Base-by-base conservation (phyloP, 2,113 vertebrate species). In the Myotis brandtii region DNA sequence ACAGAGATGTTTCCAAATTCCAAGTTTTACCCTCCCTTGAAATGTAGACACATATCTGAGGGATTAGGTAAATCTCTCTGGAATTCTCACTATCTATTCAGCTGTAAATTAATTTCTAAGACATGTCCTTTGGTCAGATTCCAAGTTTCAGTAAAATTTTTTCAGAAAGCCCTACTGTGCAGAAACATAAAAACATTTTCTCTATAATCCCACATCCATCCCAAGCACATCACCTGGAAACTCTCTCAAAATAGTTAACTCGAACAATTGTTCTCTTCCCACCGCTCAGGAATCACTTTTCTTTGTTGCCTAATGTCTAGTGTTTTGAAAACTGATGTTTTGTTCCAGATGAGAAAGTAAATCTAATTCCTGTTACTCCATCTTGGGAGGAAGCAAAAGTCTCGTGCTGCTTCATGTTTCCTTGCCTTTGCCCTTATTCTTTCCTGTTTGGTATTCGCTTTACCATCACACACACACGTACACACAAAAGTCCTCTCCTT, bases 51-150 rank as follows among this genome's bases (percentile, higher is more conserved):
- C 52, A 20, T 66, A 34, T 86, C 54, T 93, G 79, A 91, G 37
- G 27, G 20, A 54, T 93, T 94, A 83, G 69, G 64, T 86, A 94
- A 95, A 94, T 79, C 20, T 94, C 86, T 92, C 77, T 56, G 9
- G 67, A 86, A 62, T 73, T 95, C 75, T 86, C 72, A 52, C 54
- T 67, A n/a, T 93, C 75, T 89, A 64, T 40, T 59, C 20, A 93
- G 86, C 70, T 95, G 50, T 86, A 94, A 97, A 94, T 92, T 96
- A 96, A 76, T 40, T 9, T 93, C 27, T 52, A 89, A 95, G 46
- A 80, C 30, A 83, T 9, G 10, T 90, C 8, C 93, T 16, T 20
- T 56, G 54, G 18, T 92, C 72, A 96, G 59, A 93, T 84, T 83
- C 80, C 92, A 93, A 95, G 37, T 88, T 66, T 90, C 40, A 73